A percentile compares a stretch with the other conserved stretches of the same genome.
Evolutionary conservation across 2,888 invertebrate species (phyloP).

Genomic region (Phalangium opilio): DNA sequence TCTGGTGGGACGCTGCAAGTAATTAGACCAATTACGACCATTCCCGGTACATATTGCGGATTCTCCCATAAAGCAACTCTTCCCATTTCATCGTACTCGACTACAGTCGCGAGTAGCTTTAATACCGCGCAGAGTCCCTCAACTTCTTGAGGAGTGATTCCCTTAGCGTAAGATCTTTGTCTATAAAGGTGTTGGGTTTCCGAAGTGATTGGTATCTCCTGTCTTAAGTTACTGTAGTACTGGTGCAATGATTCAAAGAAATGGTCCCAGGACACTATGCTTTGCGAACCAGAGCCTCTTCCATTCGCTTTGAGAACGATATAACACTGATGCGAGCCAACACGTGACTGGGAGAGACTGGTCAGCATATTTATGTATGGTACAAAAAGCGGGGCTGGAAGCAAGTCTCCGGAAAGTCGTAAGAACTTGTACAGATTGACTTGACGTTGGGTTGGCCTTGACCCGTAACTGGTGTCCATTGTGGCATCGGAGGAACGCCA

Average conservation of each 20-base stretch:
- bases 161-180: conserved; percentile 31
- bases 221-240: conserved; percentile 37
- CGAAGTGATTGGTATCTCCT: conserved; percentile 39
- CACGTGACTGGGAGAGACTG: conserved; percentile 53
- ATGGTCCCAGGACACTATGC: conserved; percentile 60
- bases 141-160: conserved; percentile 62
- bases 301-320: conserved; percentile 55
- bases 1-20: conserved; percentile 70
- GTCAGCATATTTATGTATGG: conserved; percentile 74
- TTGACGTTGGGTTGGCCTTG: conserved; percentile 32
- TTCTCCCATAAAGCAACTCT: conserved; percentile 70
- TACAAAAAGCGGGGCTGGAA: conserved; percentile 66
- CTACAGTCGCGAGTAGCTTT: conserved; percentile 57
- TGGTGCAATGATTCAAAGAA: conserved; percentile 59
- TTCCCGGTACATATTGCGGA: conserved; percentile 69
- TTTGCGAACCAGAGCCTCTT: conserved; percentile 23
- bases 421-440: conserved; percentile 68
- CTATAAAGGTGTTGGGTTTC: conserved; percentile 37
- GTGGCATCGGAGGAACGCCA: conserved; percentile 50
- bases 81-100: conserved; percentile 55
- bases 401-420: conserved; percentile 65
- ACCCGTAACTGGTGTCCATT: conserved; percentile 23
- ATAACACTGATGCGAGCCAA: conserved; percentile 62
- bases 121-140: conserved; percentile 72
- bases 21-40: conserved; percentile 62